Evolutionary conservation across 1,140 invertebrate species (phyloP).

Genomic region (Armadillidium nasatum): DNA sequence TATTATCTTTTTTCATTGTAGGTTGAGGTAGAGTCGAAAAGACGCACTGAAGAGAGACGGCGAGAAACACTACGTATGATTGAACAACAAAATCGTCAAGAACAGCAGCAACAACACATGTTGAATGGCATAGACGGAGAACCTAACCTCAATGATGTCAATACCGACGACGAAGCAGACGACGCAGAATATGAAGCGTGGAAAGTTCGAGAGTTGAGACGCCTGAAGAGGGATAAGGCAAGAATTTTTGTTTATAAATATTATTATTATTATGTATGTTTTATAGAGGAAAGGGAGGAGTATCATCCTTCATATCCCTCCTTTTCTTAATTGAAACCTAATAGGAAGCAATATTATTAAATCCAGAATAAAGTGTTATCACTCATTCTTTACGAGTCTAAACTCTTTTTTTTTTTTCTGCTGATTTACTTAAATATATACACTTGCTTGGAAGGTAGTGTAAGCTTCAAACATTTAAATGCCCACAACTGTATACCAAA

Average conservation of each 20-base stretch:
- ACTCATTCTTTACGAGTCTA: too few relatives aligned
- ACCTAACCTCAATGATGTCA: slow-evolving; percentile 70
- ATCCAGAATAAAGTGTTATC: too few relatives aligned
- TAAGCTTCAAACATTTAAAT: too few relatives aligned
- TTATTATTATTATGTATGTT: too few relatives aligned
- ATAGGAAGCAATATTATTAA: too few relatives aligned
- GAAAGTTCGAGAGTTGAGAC: slow-evolving; percentile 93
- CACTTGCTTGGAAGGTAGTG: too few relatives aligned
- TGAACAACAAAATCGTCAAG: slow-evolving; percentile 37
- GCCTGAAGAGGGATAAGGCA: slow-evolving; percentile 92
- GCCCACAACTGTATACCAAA: too few relatives aligned
- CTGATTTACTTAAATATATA: too few relatives aligned
- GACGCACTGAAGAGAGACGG: slow-evolving; percentile 73
- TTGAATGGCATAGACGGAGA: slow-evolving; percentile 27
- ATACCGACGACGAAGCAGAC: slow-evolving; percentile 97
- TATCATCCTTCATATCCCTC: too few relatives aligned
- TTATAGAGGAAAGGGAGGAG: too few relatives aligned
- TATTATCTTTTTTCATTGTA: not conserved
- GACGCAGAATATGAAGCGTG: slow-evolving; percentile 96
- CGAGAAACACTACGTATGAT: slow-evolving; percentile 71
- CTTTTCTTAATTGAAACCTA: too few relatives aligned
- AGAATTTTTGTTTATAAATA: not conserved
- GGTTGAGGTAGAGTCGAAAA: slow-evolving; percentile 66
- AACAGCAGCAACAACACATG: slow-evolving; percentile 17
- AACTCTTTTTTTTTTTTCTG: too few relatives aligned